Evolutionary conservation across 2,113 vertebrate genomes (phyloP).

Genomic region (Accipiter cooperii): DNA sequence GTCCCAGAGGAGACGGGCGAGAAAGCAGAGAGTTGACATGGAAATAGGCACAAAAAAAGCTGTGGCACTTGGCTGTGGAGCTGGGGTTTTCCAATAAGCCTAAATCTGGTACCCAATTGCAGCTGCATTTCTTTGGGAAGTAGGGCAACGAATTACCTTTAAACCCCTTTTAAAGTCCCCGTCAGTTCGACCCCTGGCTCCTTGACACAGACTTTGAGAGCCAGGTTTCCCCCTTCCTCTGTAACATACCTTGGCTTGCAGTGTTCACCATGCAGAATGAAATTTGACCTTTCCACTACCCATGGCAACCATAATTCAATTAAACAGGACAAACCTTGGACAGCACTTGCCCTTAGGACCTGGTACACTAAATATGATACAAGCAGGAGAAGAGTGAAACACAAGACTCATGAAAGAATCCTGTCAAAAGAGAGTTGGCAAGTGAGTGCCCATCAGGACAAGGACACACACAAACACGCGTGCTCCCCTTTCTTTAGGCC

Average conservation of each 20-base stretch:
- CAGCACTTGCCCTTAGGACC: background rate
- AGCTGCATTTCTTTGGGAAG: background rate
- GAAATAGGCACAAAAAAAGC: background rate
- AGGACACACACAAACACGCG: background rate
- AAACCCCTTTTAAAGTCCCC: background rate
- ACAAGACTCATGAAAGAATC: background rate
- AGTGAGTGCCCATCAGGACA: background rate
- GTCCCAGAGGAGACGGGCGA: background rate
- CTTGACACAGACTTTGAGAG: background rate
- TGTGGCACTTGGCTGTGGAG: background rate
- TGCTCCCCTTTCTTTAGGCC: background rate
- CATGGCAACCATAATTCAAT: background rate
- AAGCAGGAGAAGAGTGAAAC: slow-evolving; percentile 15
- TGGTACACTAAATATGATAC: background rate
- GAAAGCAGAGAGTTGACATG: background rate
- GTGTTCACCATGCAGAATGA: background rate
- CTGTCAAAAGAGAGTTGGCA: background rate
- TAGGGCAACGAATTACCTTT: background rate
- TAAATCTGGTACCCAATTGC: background rate
- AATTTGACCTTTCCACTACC: background rate
- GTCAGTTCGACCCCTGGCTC: background rate
- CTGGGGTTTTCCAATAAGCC: background rate
- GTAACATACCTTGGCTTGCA: background rate
- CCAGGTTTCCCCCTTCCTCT: background rate
- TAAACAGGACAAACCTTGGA: background rate